Evolutionary conservation across 53 echinoderm and acorn worm species (phyloP).

Genomic region (Stichopus horrens): DNA sequence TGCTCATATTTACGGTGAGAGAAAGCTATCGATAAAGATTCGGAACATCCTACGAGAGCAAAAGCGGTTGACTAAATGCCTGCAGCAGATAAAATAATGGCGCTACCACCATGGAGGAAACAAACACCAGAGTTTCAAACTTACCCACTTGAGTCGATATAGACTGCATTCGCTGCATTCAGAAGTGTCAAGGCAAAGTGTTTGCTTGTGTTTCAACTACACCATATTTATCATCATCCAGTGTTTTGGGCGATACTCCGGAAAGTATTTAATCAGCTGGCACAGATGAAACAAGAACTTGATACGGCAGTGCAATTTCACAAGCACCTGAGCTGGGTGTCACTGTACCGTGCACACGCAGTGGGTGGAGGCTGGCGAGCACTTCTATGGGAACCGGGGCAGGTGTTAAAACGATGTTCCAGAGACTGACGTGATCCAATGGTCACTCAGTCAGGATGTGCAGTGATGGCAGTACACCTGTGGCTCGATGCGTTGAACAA

Average conservation of each 20-base stretch:
- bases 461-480: no score
- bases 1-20: background rate
- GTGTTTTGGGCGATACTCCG: background rate
- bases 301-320: background rate
- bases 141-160: background rate
- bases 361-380: background rate
- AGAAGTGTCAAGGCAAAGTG: background rate
- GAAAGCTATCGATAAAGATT: no score
- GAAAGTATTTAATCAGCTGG: background rate
- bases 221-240: background rate
- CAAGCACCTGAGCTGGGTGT: background rate
- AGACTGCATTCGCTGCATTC: background rate
- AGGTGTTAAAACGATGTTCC: no score
- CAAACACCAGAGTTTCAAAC: background rate
- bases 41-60: no score
- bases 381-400: no score
- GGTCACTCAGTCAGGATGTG: no score
- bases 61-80: no score
- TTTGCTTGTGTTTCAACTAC: background rate
- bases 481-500: no score
- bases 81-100: no score
- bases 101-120: background rate
- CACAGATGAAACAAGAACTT: background rate
- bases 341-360: background rate
- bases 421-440: no score